These are phyloP conservation scores for Yponomeuta plumbellus DNA, from an alignment of 2,888 invertebrate species.

Conservation along the genomic window DNA sequence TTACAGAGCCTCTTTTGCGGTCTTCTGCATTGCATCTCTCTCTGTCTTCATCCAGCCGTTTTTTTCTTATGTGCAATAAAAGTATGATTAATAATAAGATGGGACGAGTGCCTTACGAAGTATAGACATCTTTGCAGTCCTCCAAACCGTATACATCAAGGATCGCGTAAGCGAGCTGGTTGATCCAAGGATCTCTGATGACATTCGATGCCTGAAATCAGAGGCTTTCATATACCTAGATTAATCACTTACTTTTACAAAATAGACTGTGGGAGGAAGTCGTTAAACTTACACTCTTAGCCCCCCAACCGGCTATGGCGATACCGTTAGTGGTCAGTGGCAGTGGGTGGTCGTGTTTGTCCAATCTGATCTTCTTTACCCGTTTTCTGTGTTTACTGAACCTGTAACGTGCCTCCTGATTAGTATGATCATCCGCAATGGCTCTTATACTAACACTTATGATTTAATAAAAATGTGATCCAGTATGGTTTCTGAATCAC, in stretches of 20 bases:
- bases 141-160: slow-evolving; percentile 43
- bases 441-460: no score
- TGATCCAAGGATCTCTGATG: slow-evolving; percentile 32
- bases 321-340: slow-evolving; percentile 40
- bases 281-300: slow-evolving; percentile 41
- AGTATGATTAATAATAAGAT: no score
- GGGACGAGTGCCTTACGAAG: slow-evolving; percentile 37
- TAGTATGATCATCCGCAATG: no score
- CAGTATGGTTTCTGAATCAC: no score
- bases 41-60: no score
- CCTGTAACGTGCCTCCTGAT: background rate
- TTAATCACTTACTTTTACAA: no score
- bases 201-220: slow-evolving; percentile 21
- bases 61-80: no score
- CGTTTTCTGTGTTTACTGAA: slow-evolving; percentile 20
- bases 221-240: background rate
- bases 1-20: no score
- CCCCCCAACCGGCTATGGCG: slow-evolving; percentile 58
- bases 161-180: slow-evolving; percentile 38
- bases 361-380: slow-evolving; percentile 50
- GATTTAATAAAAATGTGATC: no score
- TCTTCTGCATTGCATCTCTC: no score
- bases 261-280: no score
- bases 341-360: slow-evolving; percentile 32
- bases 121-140: slow-evolving; percentile 51